phyloP scores from a whole-genome alignment of 2,113 vertebrate genomes.

The Myiopsitta monachus region DNA sequence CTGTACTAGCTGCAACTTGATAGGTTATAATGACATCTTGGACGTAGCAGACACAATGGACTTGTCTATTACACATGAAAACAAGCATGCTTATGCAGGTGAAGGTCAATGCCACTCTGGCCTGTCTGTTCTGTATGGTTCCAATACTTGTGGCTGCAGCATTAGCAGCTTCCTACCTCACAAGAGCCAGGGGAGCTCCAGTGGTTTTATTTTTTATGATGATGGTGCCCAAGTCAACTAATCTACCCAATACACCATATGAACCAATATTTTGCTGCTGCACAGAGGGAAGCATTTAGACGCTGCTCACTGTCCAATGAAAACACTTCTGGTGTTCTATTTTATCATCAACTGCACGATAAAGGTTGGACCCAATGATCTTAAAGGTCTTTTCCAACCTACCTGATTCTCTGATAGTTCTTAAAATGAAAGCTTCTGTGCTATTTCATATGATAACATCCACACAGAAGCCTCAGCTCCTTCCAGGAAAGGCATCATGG shows the following conservation, averaged over 20 bases:
- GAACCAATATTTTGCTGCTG: neutral
- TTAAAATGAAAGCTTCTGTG: neutral
- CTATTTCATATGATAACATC: neutral
- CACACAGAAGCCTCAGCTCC: neutral
- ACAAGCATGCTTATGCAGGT: neutral
- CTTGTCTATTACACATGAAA: neutral
- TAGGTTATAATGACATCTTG: neutral
- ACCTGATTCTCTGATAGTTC: neutral
- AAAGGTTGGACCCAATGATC: neutral
- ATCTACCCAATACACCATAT: rapidly evolving
- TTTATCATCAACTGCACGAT: neutral
- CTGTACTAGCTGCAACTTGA: neutral
- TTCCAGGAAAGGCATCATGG: neutral
- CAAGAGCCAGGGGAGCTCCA: neutral
- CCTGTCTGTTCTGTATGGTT: neutral
- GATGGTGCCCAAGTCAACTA: neutral
- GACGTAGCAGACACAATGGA: neutral
- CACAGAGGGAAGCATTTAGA: neutral
- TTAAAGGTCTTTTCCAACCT: neutral
- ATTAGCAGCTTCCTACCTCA: neutral
- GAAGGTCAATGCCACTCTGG: neutral
- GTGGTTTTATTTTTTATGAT: neutral
- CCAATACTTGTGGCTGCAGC: neutral
- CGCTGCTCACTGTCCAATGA: neutral
- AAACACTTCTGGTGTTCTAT: neutral